Base-by-base conservation (phyloP, 2,888 invertebrate genomes). In the Eupithecia tripunctaria region DNA sequence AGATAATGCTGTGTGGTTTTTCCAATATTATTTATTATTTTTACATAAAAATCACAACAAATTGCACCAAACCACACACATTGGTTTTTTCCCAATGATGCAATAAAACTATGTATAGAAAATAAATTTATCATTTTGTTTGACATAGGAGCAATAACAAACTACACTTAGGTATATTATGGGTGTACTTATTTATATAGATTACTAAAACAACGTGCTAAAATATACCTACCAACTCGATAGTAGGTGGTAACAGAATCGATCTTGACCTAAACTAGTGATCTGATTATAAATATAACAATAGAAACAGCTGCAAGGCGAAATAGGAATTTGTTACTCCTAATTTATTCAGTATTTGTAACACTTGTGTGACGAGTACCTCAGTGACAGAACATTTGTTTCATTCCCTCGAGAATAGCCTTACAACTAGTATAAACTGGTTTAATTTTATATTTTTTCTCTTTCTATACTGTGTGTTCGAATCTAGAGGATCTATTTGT, bases 231-330 rank as follows among this genome's bases (percentile, higher is more conserved):
- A 25, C 21, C 56, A 56, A n/a, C 25, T 25, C 56, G 25, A 21
- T 21, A 15, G 32, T 72, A 68, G 21, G n/a, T 21, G n/a, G 32
- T 72, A 68, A 41, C 27, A n/a, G 10, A 72, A 64, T 68, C 47
- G 67, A 41, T 43, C 51, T 29, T 73, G 66, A 73, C 68, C 68
- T 47, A 69, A 67, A 38, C 27, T n/a, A 25, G 65, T 47, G 36
- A 43, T 68, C 21, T 47, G 25, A 56, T 62, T 69, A 41, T 18
- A 21, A 59, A 65, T 62, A 29, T 15, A 73, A 74, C 74, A 71
- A 74, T 68, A 43, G 74, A 67, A 38, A 47, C 74, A 68, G 70
- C 36, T 65, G 63, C n/a, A 43, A 41, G 25, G n/a, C 36, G 6
- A 36, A 25, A 64, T 43, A 56, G 51, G 51, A 21, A 25, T 56